phyloP scores from a whole-genome alignment of 2,888 invertebrate genomes.

The Lordiphosa fenestrarum region DNA sequence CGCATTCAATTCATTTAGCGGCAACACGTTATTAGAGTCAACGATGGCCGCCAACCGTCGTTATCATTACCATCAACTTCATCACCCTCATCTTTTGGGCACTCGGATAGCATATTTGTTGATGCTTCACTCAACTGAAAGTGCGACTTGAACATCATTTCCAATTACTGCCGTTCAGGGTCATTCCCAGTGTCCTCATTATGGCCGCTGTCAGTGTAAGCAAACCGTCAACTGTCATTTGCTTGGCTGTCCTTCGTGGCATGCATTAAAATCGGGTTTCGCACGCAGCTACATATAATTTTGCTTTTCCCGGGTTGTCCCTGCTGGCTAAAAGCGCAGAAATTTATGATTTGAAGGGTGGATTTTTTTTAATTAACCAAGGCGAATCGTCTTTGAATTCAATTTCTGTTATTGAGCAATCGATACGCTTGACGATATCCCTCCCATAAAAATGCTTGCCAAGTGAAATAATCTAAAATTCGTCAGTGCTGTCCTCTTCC shows the following conservation, averaged over 20 bases:
- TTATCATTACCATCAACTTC: conserved; percentile 35
- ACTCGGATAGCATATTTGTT: conserved; percentile 36
- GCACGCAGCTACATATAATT: too few species aligned
- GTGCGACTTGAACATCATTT: conserved; percentile 65
- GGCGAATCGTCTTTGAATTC: neutral
- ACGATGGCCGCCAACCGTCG: conserved; percentile 32
- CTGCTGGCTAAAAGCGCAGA: too few species aligned
- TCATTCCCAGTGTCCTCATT: conserved; percentile 46
- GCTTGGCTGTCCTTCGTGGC: conserved; percentile 39
- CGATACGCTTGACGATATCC: conserved; percentile 6
- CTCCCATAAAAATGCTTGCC: conserved; percentile 7
- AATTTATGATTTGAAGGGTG: too few species aligned
- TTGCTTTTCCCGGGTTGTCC: too few species aligned
- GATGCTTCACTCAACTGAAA: conserved; percentile 55
- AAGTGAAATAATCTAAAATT: conserved; percentile 50
- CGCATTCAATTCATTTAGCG: conserved; percentile 65
- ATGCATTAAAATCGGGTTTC: conserved; percentile 43
- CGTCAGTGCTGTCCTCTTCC: conserved; percentile 34
- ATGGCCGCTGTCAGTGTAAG: conserved; percentile 32
- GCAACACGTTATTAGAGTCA: conserved; percentile 49
- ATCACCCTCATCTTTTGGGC: conserved; percentile 12
- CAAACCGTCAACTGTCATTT: conserved; percentile 50
- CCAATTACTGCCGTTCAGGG: conserved; percentile 58
- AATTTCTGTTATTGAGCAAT: conserved; percentile 6
- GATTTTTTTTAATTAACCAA: too few species aligned